phyloP scores from a whole-genome alignment of 2,888 invertebrate species.

The Pheosia gnoma region DNA sequence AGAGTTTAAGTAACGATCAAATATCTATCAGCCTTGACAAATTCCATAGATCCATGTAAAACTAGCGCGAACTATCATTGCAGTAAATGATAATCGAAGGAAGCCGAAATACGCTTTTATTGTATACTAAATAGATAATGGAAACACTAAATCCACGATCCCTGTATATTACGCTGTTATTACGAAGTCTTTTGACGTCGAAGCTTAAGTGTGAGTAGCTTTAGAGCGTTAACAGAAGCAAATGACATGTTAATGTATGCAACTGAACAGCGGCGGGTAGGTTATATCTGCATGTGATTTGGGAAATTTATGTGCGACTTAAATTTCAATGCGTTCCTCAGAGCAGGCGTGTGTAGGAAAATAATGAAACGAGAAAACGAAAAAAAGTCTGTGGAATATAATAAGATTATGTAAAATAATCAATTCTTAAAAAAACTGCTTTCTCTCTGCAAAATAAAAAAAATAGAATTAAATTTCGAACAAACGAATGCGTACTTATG shows the following conservation, averaged over 20 bases:
- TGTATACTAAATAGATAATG: no score
- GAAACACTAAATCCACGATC: background rate
- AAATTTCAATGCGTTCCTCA: background rate
- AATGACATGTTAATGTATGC: constrained; percentile 6
- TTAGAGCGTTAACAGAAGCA: constrained; percentile 2
- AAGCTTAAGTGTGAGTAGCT: background rate
- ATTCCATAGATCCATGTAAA: no score
- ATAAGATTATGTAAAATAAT: no score
- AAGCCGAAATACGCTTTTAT: no score
- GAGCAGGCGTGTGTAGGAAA: background rate
- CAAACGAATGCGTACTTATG: no score
- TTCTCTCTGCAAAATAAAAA: no score
- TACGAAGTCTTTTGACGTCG: background rate
- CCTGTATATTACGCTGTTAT: background rate
- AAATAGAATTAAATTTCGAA: no score
- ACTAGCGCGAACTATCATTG: no score
- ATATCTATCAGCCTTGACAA: no score
- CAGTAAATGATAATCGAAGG: no score
- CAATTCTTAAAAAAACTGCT: no score
- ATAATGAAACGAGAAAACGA: background rate
- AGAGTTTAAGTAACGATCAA: no score
- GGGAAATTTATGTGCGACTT: background rate
- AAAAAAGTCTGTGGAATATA: background rate
- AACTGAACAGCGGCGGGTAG: background rate
- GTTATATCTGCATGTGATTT: background rate